Conservation (phyloP, 1,140 invertebrate genomes). For the Neotoxoptera formosana region DNA sequence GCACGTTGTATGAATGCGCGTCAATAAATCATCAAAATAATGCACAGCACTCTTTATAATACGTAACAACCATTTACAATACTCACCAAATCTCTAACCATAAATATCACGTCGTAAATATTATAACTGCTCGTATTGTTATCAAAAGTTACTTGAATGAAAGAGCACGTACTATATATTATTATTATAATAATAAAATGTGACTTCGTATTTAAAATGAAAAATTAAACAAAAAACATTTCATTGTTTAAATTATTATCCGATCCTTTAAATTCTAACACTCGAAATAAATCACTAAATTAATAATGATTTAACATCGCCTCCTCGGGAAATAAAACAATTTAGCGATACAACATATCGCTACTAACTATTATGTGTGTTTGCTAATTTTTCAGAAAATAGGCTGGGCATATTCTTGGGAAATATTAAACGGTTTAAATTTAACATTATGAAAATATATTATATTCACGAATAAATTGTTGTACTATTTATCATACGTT, state of each 20-base stretch:
- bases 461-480: background rate
- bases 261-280: background rate
- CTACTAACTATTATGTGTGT: no score
- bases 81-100: conserved; percentile 21
- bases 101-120: conserved; percentile 33
- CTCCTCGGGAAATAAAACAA: background rate
- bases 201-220: background rate
- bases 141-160: conserved; percentile 16
- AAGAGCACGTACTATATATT: background rate
- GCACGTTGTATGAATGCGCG: background rate
- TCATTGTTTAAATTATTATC: conserved; percentile 8
- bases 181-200: background rate
- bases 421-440: background rate
- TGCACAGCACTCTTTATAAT: background rate
- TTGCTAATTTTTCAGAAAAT: background rate
- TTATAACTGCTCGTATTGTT: conserved; percentile 9
- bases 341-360: no score
- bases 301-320: background rate
- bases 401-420: background rate
- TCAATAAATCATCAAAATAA: background rate
- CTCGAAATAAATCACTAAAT: background rate
- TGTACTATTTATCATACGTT: background rate
- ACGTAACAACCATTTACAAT: background rate
- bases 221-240: background rate
- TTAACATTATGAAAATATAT: background rate